A percentile compares a stretch with the other conserved stretches of the same genome.
Conservation (phyloP, 1,140 invertebrate species). For the Saccostrea cuccullata region DNA sequence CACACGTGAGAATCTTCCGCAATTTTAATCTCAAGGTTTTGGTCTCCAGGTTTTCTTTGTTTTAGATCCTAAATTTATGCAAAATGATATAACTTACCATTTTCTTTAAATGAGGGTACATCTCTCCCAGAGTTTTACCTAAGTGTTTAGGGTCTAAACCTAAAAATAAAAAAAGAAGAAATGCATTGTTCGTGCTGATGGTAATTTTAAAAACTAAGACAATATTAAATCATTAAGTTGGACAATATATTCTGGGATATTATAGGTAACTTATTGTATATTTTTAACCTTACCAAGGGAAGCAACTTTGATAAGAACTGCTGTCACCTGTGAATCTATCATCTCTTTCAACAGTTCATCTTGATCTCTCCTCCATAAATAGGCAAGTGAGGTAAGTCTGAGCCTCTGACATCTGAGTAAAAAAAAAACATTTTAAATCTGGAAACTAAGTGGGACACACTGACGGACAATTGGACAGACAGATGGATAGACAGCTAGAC, state of each 20-base stretch:
- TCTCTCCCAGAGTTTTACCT: constrained; percentile 90
- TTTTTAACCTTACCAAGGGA: constrained; percentile 83
- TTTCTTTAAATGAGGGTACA: constrained; percentile 90
- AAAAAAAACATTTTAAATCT: not conserved
- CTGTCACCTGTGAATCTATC: constrained; percentile 94
- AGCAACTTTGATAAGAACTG: constrained; percentile 98
- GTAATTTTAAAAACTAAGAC: no score
- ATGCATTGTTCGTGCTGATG: not conserved
- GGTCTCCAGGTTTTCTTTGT: no score
- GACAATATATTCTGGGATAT: no score
- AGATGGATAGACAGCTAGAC: no score
- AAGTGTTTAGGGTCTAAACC: constrained; percentile 92
- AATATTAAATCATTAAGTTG: no score
- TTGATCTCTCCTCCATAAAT: constrained; percentile 92
- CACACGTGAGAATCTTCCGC: no score
- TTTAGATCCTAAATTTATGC: no score
- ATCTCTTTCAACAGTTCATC: constrained; percentile 96
- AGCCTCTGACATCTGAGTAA: constrained; percentile 91
- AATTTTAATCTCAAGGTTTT: no score
- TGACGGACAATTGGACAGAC: no score
- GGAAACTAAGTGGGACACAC: no score
- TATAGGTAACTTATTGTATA: no score
- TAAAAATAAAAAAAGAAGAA: constrained; percentile 54
- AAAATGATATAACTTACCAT: constrained; percentile 82
- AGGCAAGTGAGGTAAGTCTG: constrained; percentile 91